These are phyloP conservation scores for Takifugu bimaculatus DNA, from an alignment of 2,113 vertebrate genomes.

Conservation along the genomic window DNA sequence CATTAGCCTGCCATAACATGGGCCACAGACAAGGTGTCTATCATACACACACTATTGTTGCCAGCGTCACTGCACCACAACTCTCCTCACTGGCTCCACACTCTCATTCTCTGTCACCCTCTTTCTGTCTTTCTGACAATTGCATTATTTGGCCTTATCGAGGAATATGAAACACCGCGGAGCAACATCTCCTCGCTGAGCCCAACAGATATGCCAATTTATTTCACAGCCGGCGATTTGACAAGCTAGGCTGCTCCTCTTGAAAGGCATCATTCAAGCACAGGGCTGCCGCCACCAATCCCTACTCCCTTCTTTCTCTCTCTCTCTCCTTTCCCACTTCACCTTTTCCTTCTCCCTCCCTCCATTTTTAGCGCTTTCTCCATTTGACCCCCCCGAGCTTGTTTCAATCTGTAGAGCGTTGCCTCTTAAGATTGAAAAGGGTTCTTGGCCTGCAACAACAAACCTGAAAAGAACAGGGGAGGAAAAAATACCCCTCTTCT, in stretches of 20 bases:
- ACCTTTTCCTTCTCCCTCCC: conserved; percentile 50
- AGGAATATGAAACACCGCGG: conserved; percentile 92
- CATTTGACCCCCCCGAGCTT: conserved; percentile 57
- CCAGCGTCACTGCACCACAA: conserved; percentile 18
- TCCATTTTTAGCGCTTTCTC: conserved; percentile 56
- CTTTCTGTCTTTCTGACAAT: conserved; percentile 78
- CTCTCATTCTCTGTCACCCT: conserved; percentile 61
- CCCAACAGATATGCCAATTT: conserved; percentile 94
- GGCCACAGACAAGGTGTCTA: conserved; percentile 40
- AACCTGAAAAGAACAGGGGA: conserved; percentile 60
- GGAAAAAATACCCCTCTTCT: conserved; percentile 17
- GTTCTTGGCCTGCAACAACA: conserved; percentile 76
- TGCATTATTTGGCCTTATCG: conserved; percentile 94
- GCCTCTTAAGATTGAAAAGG: conserved; percentile 85
- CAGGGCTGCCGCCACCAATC: conserved; percentile 71
- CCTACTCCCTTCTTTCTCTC: conserved; percentile 56
- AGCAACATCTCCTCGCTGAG: conserved; percentile 85
- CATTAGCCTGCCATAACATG: conserved; percentile 43
- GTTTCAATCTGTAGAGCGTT: conserved; percentile 81
- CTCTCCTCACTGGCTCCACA: conserved; percentile 51
- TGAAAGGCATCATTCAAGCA: conserved; percentile 98
- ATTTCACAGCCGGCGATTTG: conserved; percentile 90
- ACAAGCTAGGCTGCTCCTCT: conserved; percentile 98
- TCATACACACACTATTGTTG: conserved; percentile 66
- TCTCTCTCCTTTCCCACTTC: conserved; percentile 2